phyloP scores from a whole-genome alignment of 2,113 vertebrate genomes.

The Marmota flaviventris region DNA sequence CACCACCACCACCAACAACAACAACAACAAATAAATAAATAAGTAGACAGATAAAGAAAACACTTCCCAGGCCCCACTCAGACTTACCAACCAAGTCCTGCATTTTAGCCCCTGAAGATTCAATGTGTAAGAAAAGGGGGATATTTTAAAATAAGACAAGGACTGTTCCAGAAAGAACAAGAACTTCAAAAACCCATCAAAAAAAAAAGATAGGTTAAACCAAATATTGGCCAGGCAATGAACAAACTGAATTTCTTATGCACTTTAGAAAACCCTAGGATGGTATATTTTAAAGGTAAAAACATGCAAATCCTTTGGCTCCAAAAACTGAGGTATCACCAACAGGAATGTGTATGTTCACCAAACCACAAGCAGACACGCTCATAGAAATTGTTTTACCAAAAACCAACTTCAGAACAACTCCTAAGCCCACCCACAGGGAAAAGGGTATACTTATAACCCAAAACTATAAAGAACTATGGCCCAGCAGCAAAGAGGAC shows the following conservation, averaged over 20 bases:
- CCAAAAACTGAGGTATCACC: not conserved
- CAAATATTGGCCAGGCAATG: not conserved
- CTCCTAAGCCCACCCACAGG: not conserved
- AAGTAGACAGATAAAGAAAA: no score
- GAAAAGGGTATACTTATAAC: no score
- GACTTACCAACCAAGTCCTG: no score
- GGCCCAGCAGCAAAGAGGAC: not conserved
- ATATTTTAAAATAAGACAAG: conserved; percentile 1
- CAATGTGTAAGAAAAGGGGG: not conserved
- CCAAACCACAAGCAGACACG: not conserved
- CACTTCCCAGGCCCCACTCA: no score
- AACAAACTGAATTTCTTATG: not conserved
- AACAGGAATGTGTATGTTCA: not conserved
- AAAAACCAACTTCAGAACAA: not conserved
- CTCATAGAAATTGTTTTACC: not conserved
- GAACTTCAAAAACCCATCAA: not conserved
- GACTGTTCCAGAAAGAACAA: not conserved
- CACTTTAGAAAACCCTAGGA: not conserved
- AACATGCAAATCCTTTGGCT: not conserved
- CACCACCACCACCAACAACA: no score
- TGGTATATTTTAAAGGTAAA: not conserved
- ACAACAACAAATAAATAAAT: no score
- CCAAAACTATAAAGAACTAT: not conserved
- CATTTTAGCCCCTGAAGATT: no score
- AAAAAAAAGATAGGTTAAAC: not conserved